Evolutionary conservation across 2,113 vertebrate genomes (phyloP).

Genomic region (Dermatemys mawii): DNA sequence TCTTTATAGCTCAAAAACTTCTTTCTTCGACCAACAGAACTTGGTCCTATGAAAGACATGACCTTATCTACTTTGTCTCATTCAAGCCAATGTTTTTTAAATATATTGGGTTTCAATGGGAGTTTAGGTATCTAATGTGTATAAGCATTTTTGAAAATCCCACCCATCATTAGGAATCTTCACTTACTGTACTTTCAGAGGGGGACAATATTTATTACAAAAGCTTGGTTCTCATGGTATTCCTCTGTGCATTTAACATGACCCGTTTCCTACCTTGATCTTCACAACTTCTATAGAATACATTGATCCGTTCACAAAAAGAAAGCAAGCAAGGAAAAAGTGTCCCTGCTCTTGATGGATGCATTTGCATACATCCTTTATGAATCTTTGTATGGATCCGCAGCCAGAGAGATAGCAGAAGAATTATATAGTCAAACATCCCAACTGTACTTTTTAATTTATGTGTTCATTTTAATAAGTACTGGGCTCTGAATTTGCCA

Average conservation of each 20-base stretch:
- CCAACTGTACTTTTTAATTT: background rate
- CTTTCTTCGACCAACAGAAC: background rate
- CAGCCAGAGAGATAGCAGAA: conserved; percentile 20
- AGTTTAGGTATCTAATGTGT: background rate
- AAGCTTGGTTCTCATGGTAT: background rate
- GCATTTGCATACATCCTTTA: background rate
- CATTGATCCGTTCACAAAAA: background rate
- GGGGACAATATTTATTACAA: background rate
- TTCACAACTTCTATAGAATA: background rate
- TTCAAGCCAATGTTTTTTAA: background rate
- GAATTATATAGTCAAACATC: conserved; percentile 3
- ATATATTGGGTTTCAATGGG: background rate
- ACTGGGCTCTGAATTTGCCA: conserved; percentile 39
- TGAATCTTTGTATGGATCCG: background rate
- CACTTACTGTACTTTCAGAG: background rate
- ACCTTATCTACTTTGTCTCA: background rate
- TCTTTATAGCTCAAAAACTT: background rate
- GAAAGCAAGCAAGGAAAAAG: background rate
- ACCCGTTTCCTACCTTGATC: background rate
- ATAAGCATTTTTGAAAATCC: background rate
- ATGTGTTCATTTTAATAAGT: conserved; percentile 8
- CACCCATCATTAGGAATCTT: background rate
- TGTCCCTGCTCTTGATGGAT: background rate
- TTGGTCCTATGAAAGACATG: background rate
- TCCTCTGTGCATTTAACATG: background rate